Base-by-base conservation (phyloP, 2,113 vertebrate genomes). In the Merops nubicus region DNA sequence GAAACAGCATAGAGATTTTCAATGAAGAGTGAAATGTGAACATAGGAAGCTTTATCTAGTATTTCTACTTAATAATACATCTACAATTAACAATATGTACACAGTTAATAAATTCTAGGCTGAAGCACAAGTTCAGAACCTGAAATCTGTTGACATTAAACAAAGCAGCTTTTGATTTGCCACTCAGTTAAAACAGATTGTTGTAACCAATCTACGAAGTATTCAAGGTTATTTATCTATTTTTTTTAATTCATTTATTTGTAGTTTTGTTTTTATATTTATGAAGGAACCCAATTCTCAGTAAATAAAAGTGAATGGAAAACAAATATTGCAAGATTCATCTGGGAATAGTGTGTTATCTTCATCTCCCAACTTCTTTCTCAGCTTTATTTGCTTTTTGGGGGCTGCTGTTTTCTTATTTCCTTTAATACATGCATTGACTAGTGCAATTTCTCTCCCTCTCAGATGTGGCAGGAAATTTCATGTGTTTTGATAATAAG, bases 221-320 rank as follows among this genome's bases (percentile, higher is more conserved):
- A 79, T 95, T 93, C 70, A 82, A 92, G 90, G 91, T 93, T 97
- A 91, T 97, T 97, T 97, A 96, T 95, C 75, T 96, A 86, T 97
- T 23, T 92, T 96, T 82, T 25, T 53, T n/a, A n/a, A n/a, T 76
- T 95, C 67, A 69, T 93, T 97, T 96, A 63, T 87, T 93, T 94
- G 94, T 95, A 96, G 97, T 97, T 97, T 94, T 96, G 82, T 83
- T 96, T 97, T 96, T 96, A 95, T 97, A 97, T 98, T 98, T 96
- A 98, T 98, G 97, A 98, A 97, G 96, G 93, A 97, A 97, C 53
- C 12, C 82, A 96, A 93, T 93, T 97, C 87, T 93, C 89, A 89
- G 89, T 97, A 98, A 98, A 98, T 95, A 97, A 96, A 93, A 98
- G 94, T 78, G 87, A 98, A 98, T 97, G 89, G 74, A 97, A 98